Evolutionary conservation across 1,140 invertebrate genomes (phyloP).

Genomic region (Helicoverpa armigera): DNA sequence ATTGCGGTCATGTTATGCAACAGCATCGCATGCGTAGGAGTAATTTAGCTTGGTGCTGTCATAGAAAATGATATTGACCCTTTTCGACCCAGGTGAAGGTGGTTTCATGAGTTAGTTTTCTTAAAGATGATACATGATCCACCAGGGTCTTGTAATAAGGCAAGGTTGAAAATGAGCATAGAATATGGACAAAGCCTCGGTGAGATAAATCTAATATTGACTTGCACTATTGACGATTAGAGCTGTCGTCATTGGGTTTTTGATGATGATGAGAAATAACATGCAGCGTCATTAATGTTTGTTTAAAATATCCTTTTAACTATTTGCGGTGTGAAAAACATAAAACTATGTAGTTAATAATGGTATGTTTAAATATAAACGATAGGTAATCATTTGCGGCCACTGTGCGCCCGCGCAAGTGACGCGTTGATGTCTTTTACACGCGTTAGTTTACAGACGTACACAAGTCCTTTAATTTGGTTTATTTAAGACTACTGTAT

Average conservation of each 20-base stretch:
- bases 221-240: not conserved
- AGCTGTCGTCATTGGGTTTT: not conserved
- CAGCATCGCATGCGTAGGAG: constrained; percentile 50
- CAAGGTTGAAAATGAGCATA: not conserved
- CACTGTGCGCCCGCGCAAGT: constrained; percentile 24
- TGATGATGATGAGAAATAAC: not conserved
- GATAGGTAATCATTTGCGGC: not conserved
- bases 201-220: not conserved
- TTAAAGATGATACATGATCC: not conserved
- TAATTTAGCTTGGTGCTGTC: constrained; percentile 50
- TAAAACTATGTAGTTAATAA: constrained; percentile 14
- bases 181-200: not conserved
- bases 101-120: not conserved
- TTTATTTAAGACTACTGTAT: not conserved
- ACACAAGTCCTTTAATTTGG: not conserved
- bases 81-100: constrained; percentile 48
- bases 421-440: constrained; percentile 61
- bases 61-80: constrained; percentile 59
- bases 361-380: constrained; percentile 8
- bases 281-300: not conserved
- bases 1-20: constrained; percentile 47
- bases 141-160: not conserved
- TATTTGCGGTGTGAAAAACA: not conserved
- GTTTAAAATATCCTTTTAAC: constrained; percentile 24
- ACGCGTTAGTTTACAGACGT: constrained; percentile 1